A percentile compares a stretch with the other conserved stretches of the same genome.
Evolutionary conservation across 2,113 vertebrate genomes (phyloP).

Genomic region (Boulengerochromis microlepis): DNA sequence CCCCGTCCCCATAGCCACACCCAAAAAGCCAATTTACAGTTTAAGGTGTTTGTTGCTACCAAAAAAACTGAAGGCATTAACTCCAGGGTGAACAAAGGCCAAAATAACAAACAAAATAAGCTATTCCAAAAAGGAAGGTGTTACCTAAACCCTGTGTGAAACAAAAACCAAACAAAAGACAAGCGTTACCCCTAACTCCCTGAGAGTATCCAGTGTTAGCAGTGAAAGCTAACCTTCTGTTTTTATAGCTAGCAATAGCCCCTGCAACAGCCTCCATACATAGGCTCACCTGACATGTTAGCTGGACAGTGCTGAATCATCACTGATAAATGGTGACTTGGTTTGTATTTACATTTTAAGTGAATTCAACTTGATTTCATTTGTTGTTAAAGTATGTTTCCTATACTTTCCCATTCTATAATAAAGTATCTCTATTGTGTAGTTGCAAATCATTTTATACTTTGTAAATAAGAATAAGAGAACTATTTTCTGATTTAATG

Average conservation of each 20-base stretch:
- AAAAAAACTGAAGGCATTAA: neutral
- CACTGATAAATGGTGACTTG: neutral
- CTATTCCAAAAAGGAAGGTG: neutral
- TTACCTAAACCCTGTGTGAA: neutral
- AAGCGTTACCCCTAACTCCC: rapidly evolving
- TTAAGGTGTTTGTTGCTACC: neutral
- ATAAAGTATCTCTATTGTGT: neutral
- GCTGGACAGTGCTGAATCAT: neutral
- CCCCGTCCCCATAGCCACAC: neutral
- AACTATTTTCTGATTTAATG: neutral
- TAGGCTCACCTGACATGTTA: neutral
- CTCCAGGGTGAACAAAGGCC: rapidly evolving
- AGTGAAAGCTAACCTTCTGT: neutral
- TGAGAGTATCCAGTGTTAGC: neutral
- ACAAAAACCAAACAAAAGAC: neutral
- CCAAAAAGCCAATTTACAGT: neutral
- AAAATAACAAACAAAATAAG: neutral
- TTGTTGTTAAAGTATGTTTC: neutral
- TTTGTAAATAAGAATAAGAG: neutral
- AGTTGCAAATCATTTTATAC: neutral
- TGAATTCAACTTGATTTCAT: neutral
- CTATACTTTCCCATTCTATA: rapidly evolving
- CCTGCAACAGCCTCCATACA: neutral
- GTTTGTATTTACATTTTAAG: neutral
- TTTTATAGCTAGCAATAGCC: neutral